A percentile compares a stretch with the other conserved stretches of the same genome.
These are phyloP conservation scores for Sceloporus tristichus DNA, from an alignment of 2,113 vertebrate species.

Conservation along the genomic window DNA sequence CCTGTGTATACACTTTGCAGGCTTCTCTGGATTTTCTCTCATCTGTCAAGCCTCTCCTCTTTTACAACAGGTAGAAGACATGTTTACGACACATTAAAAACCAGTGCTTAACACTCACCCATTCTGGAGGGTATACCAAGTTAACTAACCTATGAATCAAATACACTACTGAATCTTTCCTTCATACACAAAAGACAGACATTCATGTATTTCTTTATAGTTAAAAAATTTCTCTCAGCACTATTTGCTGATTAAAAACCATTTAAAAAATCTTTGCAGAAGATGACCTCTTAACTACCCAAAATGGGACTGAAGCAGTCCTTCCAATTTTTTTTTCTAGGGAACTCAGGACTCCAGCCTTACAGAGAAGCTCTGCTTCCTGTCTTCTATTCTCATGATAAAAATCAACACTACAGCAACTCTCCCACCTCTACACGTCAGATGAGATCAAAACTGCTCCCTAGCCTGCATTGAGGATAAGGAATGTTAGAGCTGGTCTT, in stretches of 20 bases:
- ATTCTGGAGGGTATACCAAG: accelerated
- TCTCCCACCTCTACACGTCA: neutral
- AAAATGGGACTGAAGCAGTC: neutral
- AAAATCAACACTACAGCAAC: neutral
- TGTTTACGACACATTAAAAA: neutral
- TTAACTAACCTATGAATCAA: neutral
- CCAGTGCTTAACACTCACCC: neutral
- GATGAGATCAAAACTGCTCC: neutral
- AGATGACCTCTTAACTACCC: neutral
- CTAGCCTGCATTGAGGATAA: no score
- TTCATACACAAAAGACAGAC: neutral
- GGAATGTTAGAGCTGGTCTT: neutral
- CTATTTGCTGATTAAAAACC: neutral
- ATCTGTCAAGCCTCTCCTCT: neutral
- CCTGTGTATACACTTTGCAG: neutral
- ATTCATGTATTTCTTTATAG: neutral
- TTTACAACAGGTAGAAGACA: neutral
- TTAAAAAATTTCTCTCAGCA: neutral
- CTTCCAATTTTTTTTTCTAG: no score
- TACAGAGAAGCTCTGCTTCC: no score
- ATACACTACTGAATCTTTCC: neutral
- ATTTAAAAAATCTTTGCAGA: neutral
- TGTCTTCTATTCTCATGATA: neutral
- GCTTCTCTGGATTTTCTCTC: neutral
- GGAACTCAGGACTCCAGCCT: neutral